Evolutionary conservation across 2,113 vertebrate species (phyloP).

Genomic region (Isurus oxyrinchus): DNA sequence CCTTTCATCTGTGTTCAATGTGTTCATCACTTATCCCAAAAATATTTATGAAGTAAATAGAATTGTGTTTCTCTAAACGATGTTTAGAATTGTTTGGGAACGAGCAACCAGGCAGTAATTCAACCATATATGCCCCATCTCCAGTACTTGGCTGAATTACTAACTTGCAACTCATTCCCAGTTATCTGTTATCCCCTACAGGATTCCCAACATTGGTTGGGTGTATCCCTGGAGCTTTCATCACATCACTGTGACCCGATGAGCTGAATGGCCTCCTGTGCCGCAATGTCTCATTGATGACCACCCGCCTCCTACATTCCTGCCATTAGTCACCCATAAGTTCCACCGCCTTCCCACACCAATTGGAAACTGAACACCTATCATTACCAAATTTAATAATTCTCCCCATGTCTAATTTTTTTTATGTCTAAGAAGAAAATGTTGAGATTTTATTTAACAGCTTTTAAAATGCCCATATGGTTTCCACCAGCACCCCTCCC

Average conservation of each 20-base stretch:
- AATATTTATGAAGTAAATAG: neutral
- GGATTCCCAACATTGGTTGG: too few species aligned
- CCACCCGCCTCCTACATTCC: too few species aligned
- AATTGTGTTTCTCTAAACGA: too few species aligned
- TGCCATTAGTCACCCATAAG: too few species aligned
- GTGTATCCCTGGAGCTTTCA: neutral
- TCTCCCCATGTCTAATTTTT: neutral
- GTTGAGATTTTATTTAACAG: neutral
- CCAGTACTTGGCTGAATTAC: neutral
- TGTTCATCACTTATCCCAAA: neutral
- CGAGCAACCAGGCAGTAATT: too few species aligned
- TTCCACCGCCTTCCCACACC: neutral
- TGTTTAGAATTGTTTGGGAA: too few species aligned
- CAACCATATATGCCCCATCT: neutral
- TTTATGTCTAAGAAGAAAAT: neutral
- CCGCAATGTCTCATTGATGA: too few species aligned
- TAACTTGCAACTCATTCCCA: neutral
- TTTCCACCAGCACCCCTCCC: neutral
- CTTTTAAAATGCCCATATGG: neutral
- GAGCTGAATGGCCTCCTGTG: too few species aligned
- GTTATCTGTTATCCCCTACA: neutral
- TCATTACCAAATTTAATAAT: neutral
- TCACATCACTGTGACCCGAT: neutral
- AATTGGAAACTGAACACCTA: neutral
- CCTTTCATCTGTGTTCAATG: neutral